Evolutionary conservation across 2,113 vertebrate species (phyloP), one percentile per base, ranked within the genome.

Genomic region (Gallinago paraguaiae): DNA sequence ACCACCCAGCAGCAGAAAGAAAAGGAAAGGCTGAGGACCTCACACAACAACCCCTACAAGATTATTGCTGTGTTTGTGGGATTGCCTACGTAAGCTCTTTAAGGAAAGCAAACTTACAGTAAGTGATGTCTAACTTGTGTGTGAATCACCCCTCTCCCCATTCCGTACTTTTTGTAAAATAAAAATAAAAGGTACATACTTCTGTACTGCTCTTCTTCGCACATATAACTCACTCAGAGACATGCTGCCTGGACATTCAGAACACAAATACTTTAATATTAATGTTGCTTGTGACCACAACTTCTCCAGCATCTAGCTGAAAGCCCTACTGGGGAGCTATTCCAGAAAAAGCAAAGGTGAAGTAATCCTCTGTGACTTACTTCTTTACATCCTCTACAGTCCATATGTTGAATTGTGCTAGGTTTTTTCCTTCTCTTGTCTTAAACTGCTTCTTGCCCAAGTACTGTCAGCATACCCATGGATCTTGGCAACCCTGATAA

Each of bases 21-120:
- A 92, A 86, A 95, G 11, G 7, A 93, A 95, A 86, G 53, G 39
- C 25, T 72, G 41, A 94, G 41, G 70, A 76, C 65, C 45, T 78
- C 67, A 61, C 25, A 46, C 39, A 61, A 80, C 35, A 86, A 92
- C 50, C 31, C 37, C 48, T 88, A 68, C 17, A 86, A 75, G 48
- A 95, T 53, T 45, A 78, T 10, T 65, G 51, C 54, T 74, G 31
- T n/a, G 10, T 81, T 80, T 86, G 63, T 63, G 93, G 83, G 89
- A 92, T n/a, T 87, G 80, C 33, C 72, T 64, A 15, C 90, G 37
- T 80, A 92, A 95, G 54, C 76, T 93, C 65, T 88, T 78, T 48
- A 90, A 86, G 60, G 24, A 45, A 87, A 91, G 78, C 8, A 76
- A n/a, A 65, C 46, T 94, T 95, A 91, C 76, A 23, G 53, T 90